Percentiles rank a stretch among this genome's conserved stretches.
Conservation (phyloP, 1,140 invertebrate species). For the Subanguina moxae region DNA sequence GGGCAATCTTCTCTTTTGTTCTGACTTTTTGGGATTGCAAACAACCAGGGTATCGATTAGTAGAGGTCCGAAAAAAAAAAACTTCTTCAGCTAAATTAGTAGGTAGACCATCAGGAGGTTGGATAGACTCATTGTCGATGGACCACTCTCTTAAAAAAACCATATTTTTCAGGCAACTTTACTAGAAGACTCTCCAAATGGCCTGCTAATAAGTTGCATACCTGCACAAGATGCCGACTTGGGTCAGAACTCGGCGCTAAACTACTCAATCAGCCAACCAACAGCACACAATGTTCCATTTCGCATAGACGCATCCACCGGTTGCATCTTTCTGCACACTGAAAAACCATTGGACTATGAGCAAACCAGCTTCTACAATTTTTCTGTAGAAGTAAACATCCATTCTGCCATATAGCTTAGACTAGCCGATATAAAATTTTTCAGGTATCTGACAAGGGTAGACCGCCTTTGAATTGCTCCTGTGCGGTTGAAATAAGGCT, state of each 20-base stretch:
- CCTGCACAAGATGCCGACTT: constrained; percentile 80
- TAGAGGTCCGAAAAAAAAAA: too few relatives aligned
- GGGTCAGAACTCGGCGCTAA: constrained; percentile 86
- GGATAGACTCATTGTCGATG: too few relatives aligned
- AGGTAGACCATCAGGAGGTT: too few relatives aligned
- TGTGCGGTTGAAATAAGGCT: constrained; percentile 70
- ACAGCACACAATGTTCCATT: constrained; percentile 71
- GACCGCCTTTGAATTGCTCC: constrained; percentile 50
- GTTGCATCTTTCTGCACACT: constrained; percentile 61
- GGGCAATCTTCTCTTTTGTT: too few relatives aligned
- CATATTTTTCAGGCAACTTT: constrained; percentile 15
- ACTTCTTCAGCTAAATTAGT: too few relatives aligned
- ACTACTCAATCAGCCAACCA: constrained; percentile 66
- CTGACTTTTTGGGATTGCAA: too few relatives aligned
- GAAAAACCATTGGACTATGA: constrained; percentile 52
- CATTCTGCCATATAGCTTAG: background rate
- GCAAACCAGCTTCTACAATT: constrained; percentile 44
- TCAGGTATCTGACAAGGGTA: constrained; percentile 50
- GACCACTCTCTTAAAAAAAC: background rate
- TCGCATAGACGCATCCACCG: constrained; percentile 89
- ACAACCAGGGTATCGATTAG: too few relatives aligned
- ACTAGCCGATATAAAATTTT: background rate
- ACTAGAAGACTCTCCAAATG: constrained; percentile 56
- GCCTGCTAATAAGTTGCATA: constrained; percentile 50
- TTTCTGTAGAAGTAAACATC: constrained; percentile 37